Conservation (phyloP, 2,888 invertebrate species). For the Autographa gamma region DNA sequence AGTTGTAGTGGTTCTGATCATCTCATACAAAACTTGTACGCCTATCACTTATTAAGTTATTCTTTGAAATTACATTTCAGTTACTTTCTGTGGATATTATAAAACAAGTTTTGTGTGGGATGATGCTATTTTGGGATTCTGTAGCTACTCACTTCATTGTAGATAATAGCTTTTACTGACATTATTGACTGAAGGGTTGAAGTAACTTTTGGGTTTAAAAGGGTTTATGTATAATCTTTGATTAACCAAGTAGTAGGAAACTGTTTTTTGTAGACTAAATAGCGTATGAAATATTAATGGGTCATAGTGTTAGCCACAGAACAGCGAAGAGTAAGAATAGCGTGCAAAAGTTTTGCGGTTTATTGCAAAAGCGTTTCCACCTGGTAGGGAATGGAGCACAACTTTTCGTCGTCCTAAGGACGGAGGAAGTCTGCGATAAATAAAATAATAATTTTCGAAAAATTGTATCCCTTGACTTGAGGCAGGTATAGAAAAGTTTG, state of each 20-base stretch:
- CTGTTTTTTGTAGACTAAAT: not conserved
- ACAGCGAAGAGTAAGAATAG: not conserved
- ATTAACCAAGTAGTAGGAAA: not conserved
- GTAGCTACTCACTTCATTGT: not conserved
- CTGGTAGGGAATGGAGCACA: not conserved
- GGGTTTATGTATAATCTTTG: no score
- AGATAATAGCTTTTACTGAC: not conserved
- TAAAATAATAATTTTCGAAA: no score
- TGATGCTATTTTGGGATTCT: not conserved
- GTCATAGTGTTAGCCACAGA: not conserved
- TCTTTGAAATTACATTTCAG: no score
- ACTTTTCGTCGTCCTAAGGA: no score
- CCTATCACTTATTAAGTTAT: no score
- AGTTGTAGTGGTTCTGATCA: slow-evolving; percentile 27
- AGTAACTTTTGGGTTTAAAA: no score
- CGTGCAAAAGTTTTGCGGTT: no score
- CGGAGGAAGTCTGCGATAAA: no score
- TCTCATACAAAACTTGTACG: not conserved
- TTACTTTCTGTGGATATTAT: no score
- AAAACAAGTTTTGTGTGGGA: not conserved
- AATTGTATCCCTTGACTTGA: no score
- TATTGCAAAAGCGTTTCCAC: no score
- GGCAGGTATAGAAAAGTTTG: not conserved
- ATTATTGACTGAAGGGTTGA: no score
- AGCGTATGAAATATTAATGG: not conserved